A percentile compares a stretch with the other conserved stretches of the same genome.
Conservation (phyloP, 2,888 invertebrate species). For the Drosophila siamana region DNA sequence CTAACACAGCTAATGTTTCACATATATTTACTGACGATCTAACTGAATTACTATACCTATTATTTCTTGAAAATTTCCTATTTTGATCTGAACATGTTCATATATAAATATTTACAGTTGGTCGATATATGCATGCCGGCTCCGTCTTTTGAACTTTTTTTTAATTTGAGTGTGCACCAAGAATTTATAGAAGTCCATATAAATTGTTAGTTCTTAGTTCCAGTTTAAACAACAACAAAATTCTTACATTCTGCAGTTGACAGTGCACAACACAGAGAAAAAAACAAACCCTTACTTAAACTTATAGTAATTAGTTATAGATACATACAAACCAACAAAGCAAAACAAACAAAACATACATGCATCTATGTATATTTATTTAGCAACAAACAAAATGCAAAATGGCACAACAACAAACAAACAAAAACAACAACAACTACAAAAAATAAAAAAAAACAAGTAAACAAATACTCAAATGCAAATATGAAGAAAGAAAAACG, state of each 20-base stretch:
- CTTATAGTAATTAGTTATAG: conserved; percentile 48
- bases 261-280: conserved; percentile 49
- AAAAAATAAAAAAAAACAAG: conserved; percentile 7
- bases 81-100: conserved; percentile 62
- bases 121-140: conserved; percentile 86
- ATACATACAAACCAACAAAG: conserved; percentile 43
- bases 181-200: conserved; percentile 65
- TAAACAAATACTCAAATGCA: conserved; percentile 44
- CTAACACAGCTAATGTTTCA: conserved; percentile 17
- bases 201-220: conserved; percentile 56
- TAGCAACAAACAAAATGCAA: conserved; percentile 55
- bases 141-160: conserved; percentile 86
- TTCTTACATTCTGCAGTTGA: conserved; percentile 55
- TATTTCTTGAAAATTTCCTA: conserved; percentile 15
- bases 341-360: conserved; percentile 29
- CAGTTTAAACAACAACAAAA: conserved; percentile 23
- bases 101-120: conserved; percentile 85
- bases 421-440: conserved; percentile 57
- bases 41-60: conserved; percentile 26
- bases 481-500: conserved; percentile 24
- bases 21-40: conserved; percentile 25
- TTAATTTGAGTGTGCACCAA: conserved; percentile 61
- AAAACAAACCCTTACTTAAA: conserved; percentile 20
- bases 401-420: conserved; percentile 64
- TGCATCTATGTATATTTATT: conserved; percentile 53